phyloP scores from a whole-genome alignment of 2,113 vertebrate species.

The Sander lucioperca region DNA sequence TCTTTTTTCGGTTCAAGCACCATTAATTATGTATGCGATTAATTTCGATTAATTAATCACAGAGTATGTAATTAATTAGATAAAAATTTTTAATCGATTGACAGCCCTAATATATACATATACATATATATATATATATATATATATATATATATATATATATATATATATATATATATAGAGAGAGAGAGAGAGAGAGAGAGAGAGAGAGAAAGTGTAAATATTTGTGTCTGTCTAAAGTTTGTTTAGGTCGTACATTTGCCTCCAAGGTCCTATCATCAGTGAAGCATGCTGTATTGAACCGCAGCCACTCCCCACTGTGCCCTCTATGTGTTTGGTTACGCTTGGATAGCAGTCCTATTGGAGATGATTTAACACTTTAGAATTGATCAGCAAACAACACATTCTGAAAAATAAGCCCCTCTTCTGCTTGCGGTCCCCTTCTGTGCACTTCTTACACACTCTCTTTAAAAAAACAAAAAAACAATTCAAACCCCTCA shows the following conservation, averaged over 20 bases:
- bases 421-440: slow-evolving; percentile 32
- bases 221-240: slow-evolving; percentile 62
- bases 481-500: slow-evolving; percentile 33
- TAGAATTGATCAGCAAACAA: slow-evolving; percentile 59
- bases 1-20: too few species aligned
- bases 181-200: too few species aligned
- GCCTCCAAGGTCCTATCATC: slow-evolving; percentile 58
- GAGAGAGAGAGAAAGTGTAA: slow-evolving; percentile 24
- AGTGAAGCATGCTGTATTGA: slow-evolving; percentile 62
- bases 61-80: too few species aligned
- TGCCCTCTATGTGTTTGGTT: slow-evolving; percentile 60
- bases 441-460: slow-evolving; percentile 41
- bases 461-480: slow-evolving; percentile 24
- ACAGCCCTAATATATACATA: too few species aligned
- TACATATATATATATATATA: too few species aligned
- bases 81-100: too few species aligned
- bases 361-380: slow-evolving; percentile 68
- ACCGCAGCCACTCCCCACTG: slow-evolving; percentile 50
- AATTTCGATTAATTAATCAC: too few species aligned
- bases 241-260: slow-evolving; percentile 57
- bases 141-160: too few species aligned
- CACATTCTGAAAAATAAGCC: slow-evolving; percentile 26
- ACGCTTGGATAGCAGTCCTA: slow-evolving; percentile 51
- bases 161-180: too few species aligned
- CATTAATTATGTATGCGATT: too few species aligned